Conservation (phyloP, 2,888 invertebrate species). For the Lasioglossum pauxillum region DNA sequence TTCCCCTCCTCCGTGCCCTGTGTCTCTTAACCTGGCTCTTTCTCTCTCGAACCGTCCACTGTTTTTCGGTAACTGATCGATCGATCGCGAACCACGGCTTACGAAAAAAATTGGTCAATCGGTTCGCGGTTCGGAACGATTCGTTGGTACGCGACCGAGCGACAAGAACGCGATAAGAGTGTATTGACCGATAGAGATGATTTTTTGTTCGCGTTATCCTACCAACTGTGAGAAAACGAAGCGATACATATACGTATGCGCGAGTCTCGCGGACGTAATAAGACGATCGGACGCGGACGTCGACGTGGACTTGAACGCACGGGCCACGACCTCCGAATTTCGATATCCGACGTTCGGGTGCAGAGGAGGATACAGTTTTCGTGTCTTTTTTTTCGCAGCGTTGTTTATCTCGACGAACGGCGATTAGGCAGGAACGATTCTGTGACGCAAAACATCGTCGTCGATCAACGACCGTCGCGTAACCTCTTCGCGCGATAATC, state of each 20-base stretch:
- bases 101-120: constrained; percentile 6
- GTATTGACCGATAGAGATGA: constrained; percentile 69
- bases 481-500: neutral
- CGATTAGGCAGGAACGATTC: constrained; percentile 23
- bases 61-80: neutral
- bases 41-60: no score
- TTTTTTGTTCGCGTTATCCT: constrained; percentile 37
- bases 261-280: neutral
- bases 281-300: neutral
- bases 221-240: constrained; percentile 14
- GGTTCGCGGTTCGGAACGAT: constrained; percentile 22
- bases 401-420: constrained; percentile 27
- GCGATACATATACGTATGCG: neutral
- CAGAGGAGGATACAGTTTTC: constrained; percentile 50
- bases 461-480: constrained; percentile 4
- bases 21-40: neutral
- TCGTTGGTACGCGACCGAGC: constrained; percentile 18
- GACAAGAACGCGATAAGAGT: constrained; percentile 69
- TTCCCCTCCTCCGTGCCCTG: neutral
- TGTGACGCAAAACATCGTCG: constrained; percentile 26
- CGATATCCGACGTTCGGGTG: constrained; percentile 67
- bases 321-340: constrained; percentile 57
- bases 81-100: neutral
- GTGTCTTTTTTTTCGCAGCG: constrained; percentile 30
- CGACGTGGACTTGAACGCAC: neutral